phyloP scores from a whole-genome alignment of 2,113 vertebrate species.

The Brachypteracias leptosomus region DNA sequence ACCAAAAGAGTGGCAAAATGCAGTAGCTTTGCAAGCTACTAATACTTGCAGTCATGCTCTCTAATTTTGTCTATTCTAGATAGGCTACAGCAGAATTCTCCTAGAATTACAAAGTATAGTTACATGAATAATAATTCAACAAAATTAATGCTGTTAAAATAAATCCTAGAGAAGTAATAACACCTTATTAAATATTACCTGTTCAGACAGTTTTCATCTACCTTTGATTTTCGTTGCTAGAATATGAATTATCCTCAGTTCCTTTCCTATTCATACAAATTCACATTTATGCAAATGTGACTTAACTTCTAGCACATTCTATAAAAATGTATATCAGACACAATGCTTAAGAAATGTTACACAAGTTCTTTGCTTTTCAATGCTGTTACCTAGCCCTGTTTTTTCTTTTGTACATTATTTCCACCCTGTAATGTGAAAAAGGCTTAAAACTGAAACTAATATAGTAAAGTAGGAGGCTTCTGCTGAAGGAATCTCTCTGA shows the following conservation, averaged over 20 bases:
- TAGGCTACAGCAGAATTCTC: not conserved
- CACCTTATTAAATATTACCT: constrained; percentile 50
- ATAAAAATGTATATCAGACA: not conserved
- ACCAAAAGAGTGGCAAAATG: not conserved
- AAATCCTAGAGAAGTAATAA: constrained; percentile 54
- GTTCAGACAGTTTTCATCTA: constrained; percentile 49
- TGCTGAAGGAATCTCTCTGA: not conserved
- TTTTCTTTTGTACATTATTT: not conserved
- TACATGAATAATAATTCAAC: not conserved
- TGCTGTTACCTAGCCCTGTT: not conserved
- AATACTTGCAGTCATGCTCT: not conserved
- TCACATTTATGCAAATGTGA: not conserved
- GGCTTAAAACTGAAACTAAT: not conserved
- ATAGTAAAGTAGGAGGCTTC: not conserved
- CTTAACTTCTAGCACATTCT: not conserved
- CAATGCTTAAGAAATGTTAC: not conserved
- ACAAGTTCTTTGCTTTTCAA: not conserved
- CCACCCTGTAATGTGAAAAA: not conserved
- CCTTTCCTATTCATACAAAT: not conserved
- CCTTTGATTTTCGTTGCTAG: constrained; percentile 14
- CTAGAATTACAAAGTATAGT: not conserved
- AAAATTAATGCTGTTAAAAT: constrained; percentile 54
- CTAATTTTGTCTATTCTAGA: not conserved
- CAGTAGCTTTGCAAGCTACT: not conserved
- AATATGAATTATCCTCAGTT: constrained; percentile 2